Evolutionary conservation across 2,888 invertebrate species (phyloP).

Genomic region (Phortica magna): DNA sequence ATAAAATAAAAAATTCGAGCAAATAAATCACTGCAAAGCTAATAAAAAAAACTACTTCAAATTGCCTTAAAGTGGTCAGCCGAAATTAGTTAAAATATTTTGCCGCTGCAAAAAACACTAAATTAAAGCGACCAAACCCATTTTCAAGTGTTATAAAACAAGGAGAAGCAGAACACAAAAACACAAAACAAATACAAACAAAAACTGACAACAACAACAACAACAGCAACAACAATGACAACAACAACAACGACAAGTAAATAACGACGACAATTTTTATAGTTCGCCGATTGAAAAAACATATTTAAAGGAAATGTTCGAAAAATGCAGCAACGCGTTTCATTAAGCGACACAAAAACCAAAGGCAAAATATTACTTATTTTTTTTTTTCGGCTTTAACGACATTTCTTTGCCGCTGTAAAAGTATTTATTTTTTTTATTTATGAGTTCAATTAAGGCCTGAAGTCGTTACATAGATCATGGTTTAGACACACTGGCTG

Average conservation of each 20-base stretch:
- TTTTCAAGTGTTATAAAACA: conserved; percentile 24
- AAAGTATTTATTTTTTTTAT: too few species aligned
- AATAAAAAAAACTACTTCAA: conserved; percentile 21
- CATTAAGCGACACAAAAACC: not conserved
- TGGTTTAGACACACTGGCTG: too few species aligned
- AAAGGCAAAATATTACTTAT: too few species aligned
- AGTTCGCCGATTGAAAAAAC: conserved; percentile 65
- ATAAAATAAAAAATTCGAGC: not conserved
- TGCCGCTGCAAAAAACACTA: conserved; percentile 15
- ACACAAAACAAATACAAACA: conserved; percentile 59
- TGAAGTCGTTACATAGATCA: too few species aligned
- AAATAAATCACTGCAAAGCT: conserved; percentile 13
- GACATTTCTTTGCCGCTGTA: too few species aligned
- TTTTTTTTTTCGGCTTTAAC: too few species aligned
- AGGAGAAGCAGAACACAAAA: conserved; percentile 64
- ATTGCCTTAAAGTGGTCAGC: conserved; percentile 28
- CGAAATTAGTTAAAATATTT: conserved; percentile 31
- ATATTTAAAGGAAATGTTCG: not conserved
- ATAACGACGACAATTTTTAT: conserved; percentile 70
- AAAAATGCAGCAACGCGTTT: conserved; percentile 26
- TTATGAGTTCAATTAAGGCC: too few species aligned
- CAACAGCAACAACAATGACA: not conserved
- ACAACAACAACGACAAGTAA: conserved; percentile 52
- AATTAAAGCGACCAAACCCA: conserved; percentile 34
- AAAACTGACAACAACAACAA: too few species aligned